Evolutionary conservation across 2,888 invertebrate species (phyloP).

Genomic region (Aphidoletes aphidimyza): DNA sequence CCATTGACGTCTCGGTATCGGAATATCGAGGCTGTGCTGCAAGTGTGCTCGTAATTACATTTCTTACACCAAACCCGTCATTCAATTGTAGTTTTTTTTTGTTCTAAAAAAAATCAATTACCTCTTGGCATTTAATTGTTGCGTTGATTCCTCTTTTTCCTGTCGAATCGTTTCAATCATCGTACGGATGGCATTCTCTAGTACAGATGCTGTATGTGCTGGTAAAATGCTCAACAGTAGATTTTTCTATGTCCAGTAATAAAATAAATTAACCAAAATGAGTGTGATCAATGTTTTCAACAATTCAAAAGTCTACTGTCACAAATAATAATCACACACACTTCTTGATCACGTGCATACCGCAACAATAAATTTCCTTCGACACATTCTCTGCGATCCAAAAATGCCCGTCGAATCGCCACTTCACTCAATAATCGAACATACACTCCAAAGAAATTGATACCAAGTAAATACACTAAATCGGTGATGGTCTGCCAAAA

Average conservation of each 20-base stretch:
- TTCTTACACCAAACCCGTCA: conserved; percentile 15
- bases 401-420: conserved; percentile 84
- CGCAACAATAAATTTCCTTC: conserved; percentile 84
- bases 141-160: conserved; percentile 58
- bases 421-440: conserved; percentile 90
- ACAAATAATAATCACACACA: too few relatives aligned
- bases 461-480: conserved; percentile 75
- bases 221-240: conserved; percentile 88
- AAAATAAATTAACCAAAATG: not conserved
- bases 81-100: too few relatives aligned
- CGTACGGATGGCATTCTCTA: conserved; percentile 70
- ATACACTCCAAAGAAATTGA: conserved; percentile 87
- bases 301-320: conserved; percentile 41
- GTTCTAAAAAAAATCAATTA: conserved; percentile 57
- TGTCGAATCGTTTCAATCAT: conserved; percentile 70
- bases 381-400: conserved; percentile 86
- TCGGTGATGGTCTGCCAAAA: conserved; percentile 74
- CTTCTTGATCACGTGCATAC: conserved; percentile 88
- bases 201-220: conserved; percentile 78
- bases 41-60: conserved; percentile 41
- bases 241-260: conserved; percentile 76
- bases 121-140: conserved; percentile 54
- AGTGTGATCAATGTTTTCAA: conserved; percentile 55
- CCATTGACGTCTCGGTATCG: conserved; percentile 53
- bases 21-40: conserved; percentile 42